Percentiles rank a stretch among this genome's conserved stretches.
phyloP scores from a whole-genome alignment of 2,888 invertebrate genomes.

The Sericinus montela region DNA sequence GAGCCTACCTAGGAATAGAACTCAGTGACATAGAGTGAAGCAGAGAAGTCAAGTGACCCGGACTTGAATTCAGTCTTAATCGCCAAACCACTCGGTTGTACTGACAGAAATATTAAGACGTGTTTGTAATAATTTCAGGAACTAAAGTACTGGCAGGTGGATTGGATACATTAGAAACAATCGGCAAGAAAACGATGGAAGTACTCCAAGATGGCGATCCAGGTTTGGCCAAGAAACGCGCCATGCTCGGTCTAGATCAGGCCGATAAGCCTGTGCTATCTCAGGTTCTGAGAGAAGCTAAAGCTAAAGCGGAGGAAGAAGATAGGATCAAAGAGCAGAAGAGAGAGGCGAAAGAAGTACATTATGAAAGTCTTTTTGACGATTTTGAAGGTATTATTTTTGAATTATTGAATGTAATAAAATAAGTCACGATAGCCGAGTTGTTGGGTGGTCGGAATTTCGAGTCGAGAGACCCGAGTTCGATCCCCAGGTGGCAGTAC shows the following conservation, averaged over 20 bases:
- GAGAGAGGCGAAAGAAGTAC: conserved; percentile 74
- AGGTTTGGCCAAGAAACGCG: conserved; percentile 88
- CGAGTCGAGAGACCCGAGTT: too few species aligned
- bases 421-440: too few species aligned
- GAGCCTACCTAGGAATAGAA: too few species aligned
- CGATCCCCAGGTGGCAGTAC: too few species aligned
- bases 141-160: conserved; percentile 88
- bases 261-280: conserved; percentile 83
- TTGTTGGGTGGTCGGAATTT: too few species aligned
- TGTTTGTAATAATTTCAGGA: conserved; percentile 45
- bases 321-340: conserved; percentile 70
- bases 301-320: conserved; percentile 82
- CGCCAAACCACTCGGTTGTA: too few species aligned
- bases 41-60: too few species aligned
- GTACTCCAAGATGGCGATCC: conserved; percentile 96
- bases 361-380: conserved; percentile 91
- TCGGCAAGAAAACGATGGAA: conserved; percentile 97
- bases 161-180: conserved; percentile 92
- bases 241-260: conserved; percentile 79
- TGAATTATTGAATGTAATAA: too few species aligned
- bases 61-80: too few species aligned
- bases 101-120: too few species aligned
- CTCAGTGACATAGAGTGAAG: too few species aligned
- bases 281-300: conserved; percentile 83
- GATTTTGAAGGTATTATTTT: conserved; percentile 92